Percentiles rank a stretch among this genome's conserved stretches.
Evolutionary conservation across 1,140 invertebrate genomes (phyloP).

Genomic region (Doryteuthis pealeii): DNA sequence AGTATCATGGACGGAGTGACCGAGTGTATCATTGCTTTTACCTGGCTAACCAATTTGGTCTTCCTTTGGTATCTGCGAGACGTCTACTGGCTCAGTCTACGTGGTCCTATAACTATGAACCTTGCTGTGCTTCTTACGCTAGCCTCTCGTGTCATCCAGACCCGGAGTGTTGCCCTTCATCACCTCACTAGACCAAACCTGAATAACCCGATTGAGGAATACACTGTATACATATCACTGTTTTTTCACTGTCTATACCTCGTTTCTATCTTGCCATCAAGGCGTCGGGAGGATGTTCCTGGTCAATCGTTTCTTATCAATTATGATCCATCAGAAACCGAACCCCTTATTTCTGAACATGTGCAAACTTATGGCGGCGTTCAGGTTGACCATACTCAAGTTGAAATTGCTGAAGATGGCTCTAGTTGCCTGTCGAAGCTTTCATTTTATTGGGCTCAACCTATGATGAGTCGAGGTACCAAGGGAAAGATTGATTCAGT

Average conservation of each 20-base stretch:
- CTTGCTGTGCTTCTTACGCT: constrained; percentile 69
- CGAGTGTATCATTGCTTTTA: constrained; percentile 69
- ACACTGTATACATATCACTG: constrained; percentile 38
- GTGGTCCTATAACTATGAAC: constrained; percentile 72
- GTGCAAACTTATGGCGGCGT: constrained; percentile 64
- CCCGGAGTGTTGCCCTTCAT: constrained; percentile 46
- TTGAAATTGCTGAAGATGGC: constrained; percentile 81
- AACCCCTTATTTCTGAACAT: constrained; percentile 60
- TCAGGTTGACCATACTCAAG: constrained; percentile 69
- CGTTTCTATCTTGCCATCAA: constrained; percentile 48
- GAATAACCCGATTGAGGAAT: constrained; percentile 63
- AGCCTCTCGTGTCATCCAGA: constrained; percentile 63
- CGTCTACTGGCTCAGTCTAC: constrained; percentile 65
- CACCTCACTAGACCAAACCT: constrained; percentile 44
- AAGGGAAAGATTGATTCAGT: constrained; percentile 70
- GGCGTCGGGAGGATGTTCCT: constrained; percentile 26
- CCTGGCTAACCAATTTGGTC: constrained; percentile 78
- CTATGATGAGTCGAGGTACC: constrained; percentile 80
- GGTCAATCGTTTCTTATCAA: constrained; percentile 42
- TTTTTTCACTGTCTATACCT: constrained; percentile 48
- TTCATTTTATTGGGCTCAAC: constrained; percentile 84
- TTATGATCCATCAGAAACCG: constrained; percentile 51
- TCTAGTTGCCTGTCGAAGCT: constrained; percentile 72
- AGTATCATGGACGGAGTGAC: constrained; percentile 72
- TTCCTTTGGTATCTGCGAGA: constrained; percentile 71